Evolutionary conservation across 2,888 invertebrate genomes (phyloP).

Genomic region (Operophtera brumata): DNA sequence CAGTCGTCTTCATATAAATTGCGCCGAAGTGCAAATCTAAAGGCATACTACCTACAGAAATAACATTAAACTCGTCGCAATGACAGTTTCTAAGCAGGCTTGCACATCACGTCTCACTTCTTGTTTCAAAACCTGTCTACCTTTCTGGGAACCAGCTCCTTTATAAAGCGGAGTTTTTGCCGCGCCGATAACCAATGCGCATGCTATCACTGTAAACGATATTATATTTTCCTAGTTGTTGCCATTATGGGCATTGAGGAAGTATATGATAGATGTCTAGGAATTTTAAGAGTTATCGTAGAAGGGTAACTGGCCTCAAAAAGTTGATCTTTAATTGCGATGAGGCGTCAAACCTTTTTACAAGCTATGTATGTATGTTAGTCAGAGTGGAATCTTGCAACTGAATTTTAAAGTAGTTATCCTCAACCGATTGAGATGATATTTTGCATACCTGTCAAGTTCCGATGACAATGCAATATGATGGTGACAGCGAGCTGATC

Average conservation of each 20-base stretch:
- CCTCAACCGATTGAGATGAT: no score
- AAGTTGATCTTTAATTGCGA: background rate
- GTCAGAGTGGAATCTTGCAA: no score
- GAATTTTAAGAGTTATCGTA: constrained; percentile 8
- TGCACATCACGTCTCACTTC: constrained; percentile 56
- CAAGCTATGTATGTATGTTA: no score
- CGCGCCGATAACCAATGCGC: background rate
- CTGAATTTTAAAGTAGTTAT: no score
- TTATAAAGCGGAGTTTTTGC: constrained; percentile 33
- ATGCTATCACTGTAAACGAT: constrained; percentile 14
- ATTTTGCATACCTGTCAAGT: no score
- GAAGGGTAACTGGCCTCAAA: background rate
- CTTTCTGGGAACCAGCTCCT: constrained; percentile 50
- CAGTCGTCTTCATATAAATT: no score
- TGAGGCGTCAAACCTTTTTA: background rate
- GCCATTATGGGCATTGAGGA: constrained; percentile 23
- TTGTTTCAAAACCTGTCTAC: constrained; percentile 44
- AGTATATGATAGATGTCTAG: constrained; percentile 16
- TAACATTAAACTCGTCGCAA: constrained; percentile 29
- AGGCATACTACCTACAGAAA: constrained; percentile 4
- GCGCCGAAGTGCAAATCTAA: constrained; percentile 15
- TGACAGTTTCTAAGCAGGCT: constrained; percentile 38
- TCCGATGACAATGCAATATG: no score
- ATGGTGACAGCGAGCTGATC: no score
- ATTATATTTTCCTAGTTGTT: constrained; percentile 13